Evolutionary conservation across 2,888 invertebrate genomes (phyloP).

Genomic region (Cremastinae sp.): DNA sequence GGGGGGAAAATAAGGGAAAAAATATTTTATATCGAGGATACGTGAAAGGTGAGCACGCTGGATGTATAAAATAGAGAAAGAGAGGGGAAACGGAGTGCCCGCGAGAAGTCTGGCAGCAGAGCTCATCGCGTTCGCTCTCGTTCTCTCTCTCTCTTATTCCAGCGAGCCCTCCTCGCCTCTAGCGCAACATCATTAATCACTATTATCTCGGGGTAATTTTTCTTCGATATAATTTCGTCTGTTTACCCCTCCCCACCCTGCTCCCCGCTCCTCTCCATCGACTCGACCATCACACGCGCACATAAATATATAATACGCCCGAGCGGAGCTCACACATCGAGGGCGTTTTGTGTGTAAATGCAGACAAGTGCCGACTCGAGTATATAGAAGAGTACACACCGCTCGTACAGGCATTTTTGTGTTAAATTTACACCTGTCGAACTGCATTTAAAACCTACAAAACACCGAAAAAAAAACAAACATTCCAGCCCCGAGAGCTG

Average conservation of each 20-base stretch:
- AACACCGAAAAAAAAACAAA: too few relatives aligned
- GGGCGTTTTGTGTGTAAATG: constrained; percentile 29
- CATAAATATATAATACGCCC: constrained; percentile 20
- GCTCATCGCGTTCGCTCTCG: constrained; percentile 37
- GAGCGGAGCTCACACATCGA: constrained; percentile 16
- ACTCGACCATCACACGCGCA: background rate
- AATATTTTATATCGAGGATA: constrained; percentile 16
- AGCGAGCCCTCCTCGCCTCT: too few relatives aligned
- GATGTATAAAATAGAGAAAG: constrained; percentile 16
- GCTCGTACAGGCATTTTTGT: constrained; percentile 3
- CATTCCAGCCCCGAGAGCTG: too few relatives aligned
- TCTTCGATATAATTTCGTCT: constrained; percentile 79
- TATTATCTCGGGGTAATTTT: constrained; percentile 78
- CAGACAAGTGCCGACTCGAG: constrained; percentile 28
- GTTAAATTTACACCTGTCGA: background rate
- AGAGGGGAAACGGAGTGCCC: constrained; percentile 6
- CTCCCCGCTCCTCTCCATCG: constrained; percentile 59
- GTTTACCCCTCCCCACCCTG: constrained; percentile 74
- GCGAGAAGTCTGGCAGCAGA: constrained; percentile 35
- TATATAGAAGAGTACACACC: background rate
- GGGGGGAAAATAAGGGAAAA: too few relatives aligned
- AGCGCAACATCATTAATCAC: constrained; percentile 75
- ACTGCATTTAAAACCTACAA: too few relatives aligned
- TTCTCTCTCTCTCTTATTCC: constrained; percentile 49
- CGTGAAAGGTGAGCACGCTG: constrained; percentile 2